These are phyloP conservation scores for Anthopleura xanthogrammica DNA, from an alignment of 92 coral and sea anemone genomes.

Conservation along the genomic window DNA sequence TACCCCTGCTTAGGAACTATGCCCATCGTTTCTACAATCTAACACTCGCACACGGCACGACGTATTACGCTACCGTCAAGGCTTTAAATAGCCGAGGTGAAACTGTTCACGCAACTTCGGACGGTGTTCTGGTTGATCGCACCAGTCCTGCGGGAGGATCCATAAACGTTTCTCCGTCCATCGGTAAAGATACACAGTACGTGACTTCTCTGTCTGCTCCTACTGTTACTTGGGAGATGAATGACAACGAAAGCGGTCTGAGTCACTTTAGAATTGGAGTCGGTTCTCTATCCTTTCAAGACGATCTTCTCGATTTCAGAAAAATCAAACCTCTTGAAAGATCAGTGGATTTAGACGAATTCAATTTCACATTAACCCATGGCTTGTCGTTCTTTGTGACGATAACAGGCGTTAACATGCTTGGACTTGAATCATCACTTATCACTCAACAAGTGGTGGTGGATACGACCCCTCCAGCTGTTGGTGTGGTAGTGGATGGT, in stretches of 20 bases:
- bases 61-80: slow-evolving; percentile 67
- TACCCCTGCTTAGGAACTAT: slow-evolving; percentile 35
- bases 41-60: slow-evolving; percentile 66
- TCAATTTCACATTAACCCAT: slow-evolving; percentile 61
- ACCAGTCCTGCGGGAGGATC: slow-evolving; percentile 62
- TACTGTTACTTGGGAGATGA: slow-evolving; percentile 68
- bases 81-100: slow-evolving; percentile 68
- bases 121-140: slow-evolving; percentile 86
- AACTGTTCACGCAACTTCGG: slow-evolving; percentile 69
- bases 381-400: slow-evolving; percentile 66
- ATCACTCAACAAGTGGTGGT: slow-evolving; percentile 77
- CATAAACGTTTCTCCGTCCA: slow-evolving; percentile 61
- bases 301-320: slow-evolving; percentile 48
- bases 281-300: slow-evolving; percentile 66
- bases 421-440: slow-evolving; percentile 63
- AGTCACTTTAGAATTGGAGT: slow-evolving; percentile 51
- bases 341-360: slow-evolving; percentile 66
- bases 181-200: slow-evolving; percentile 62
- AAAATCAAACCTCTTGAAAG: slow-evolving; percentile 42
- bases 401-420: slow-evolving; percentile 64
- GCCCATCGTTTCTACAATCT: slow-evolving; percentile 76
- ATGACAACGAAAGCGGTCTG: slow-evolving; percentile 73
- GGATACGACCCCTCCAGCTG: slow-evolving; percentile 77
- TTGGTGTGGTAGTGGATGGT: slow-evolving; percentile 71
- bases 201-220: slow-evolving; percentile 71